These are phyloP conservation scores for Dorcus parallelipipedus DNA, from an alignment of 2,888 invertebrate species.

Conservation along the genomic window DNA sequence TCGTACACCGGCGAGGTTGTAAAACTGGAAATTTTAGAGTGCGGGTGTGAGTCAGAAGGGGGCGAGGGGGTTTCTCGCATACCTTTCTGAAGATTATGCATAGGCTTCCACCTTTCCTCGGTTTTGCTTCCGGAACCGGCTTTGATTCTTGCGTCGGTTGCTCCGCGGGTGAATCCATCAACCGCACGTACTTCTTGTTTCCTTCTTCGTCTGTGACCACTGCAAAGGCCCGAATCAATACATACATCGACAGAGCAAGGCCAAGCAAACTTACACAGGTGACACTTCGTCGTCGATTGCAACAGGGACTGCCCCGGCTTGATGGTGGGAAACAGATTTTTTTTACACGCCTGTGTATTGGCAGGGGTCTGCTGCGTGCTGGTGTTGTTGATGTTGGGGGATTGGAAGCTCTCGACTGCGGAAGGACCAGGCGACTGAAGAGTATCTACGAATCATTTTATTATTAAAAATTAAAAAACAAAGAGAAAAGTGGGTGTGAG, in stretches of 20 bases:
- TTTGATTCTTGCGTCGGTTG: constrained; percentile 18
- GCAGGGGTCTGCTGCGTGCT: constrained; percentile 32
- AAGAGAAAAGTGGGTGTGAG: too few relatives aligned
- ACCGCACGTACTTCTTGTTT: constrained; percentile 39
- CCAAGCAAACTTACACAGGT: constrained; percentile 2
- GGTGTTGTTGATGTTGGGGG: constrained; percentile 53
- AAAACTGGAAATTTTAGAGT: constrained; percentile 64
- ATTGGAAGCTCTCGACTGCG: constrained; percentile 62
- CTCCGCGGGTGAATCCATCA: constrained; percentile 27
- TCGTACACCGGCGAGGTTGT: constrained; percentile 87
- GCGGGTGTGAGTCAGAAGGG: constrained; percentile 5
- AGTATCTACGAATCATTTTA: neutral
- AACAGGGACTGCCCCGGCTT: constrained; percentile 58
- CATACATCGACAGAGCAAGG: neutral
- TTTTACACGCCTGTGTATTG: constrained; percentile 29
- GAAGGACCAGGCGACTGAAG: constrained; percentile 55
- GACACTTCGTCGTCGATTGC: constrained; percentile 25
- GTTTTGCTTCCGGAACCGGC: constrained; percentile 36
- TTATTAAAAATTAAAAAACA: neutral
- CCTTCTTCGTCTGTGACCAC: constrained; percentile 41
- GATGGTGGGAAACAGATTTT: constrained; percentile 43
- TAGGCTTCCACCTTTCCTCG: constrained; percentile 62
- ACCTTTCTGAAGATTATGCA: constrained; percentile 88
- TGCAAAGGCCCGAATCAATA: constrained; percentile 20
- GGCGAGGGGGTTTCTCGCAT: constrained; percentile 26